Percentiles rank a stretch among this genome's conserved stretches.
Conservation (phyloP, 2,888 invertebrate genomes). For the Phengaris arion region DNA sequence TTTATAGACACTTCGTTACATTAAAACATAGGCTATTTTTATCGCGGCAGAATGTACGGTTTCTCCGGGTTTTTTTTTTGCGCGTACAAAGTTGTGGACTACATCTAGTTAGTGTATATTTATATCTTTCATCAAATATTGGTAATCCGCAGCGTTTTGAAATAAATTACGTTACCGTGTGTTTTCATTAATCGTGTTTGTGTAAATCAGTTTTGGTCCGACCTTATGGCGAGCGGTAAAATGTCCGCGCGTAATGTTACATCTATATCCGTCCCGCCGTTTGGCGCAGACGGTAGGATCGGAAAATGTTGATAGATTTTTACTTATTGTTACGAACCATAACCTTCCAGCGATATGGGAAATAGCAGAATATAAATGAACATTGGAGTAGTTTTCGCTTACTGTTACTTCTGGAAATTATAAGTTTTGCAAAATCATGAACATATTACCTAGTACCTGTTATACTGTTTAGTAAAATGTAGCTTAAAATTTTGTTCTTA, state of each 20-base stretch:
- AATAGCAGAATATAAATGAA: not conserved
- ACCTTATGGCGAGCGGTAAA: not conserved
- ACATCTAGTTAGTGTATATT: too few relatives aligned
- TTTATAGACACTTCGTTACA: too few relatives aligned
- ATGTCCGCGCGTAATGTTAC: conserved; percentile 13
- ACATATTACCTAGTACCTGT: too few relatives aligned
- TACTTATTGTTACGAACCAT: not conserved
- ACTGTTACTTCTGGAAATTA: too few relatives aligned
- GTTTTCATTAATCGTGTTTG: conserved; percentile 33
- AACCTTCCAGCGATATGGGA: not conserved
- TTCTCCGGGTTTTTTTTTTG: too few relatives aligned
- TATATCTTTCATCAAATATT: not conserved
- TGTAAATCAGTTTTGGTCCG: conserved; percentile 44
- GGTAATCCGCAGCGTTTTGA: conserved; percentile 6
- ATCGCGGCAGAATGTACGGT: too few relatives aligned
- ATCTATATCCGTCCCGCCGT: conserved; percentile 5
- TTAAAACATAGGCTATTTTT: too few relatives aligned
- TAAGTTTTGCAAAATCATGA: too few relatives aligned
- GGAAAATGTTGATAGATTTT: conserved; percentile 5
- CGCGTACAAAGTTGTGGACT: too few relatives aligned
- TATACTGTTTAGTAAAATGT: too few relatives aligned
- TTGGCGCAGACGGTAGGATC: not conserved
- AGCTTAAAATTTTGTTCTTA: too few relatives aligned
- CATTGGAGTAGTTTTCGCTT: too few relatives aligned
- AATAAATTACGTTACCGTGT: conserved; percentile 30